Base-by-base conservation (phyloP, 1,140 invertebrate genomes). In the Drosophila lacteicornis region DNA sequence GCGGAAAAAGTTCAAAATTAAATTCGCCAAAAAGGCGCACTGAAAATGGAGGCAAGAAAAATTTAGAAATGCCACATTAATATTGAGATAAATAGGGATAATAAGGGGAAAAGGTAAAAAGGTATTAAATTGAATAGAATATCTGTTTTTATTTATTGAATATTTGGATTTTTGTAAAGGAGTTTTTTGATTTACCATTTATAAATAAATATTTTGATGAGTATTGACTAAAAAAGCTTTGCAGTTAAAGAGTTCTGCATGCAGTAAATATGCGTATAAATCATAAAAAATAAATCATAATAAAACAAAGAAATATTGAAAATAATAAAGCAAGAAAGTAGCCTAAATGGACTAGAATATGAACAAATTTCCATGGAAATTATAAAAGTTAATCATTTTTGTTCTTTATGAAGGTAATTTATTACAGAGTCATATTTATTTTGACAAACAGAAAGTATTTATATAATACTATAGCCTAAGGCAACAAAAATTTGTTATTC, bases 1-100 rank as follows among this genome's bases (percentile, higher is more conserved):
- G 69, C 2, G 49, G 15, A 13, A 88, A 87, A 73, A 83, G 78
- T 88, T 88, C 80, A 80, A 83, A 88, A 83, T 78, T 83, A 69
- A 59, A 82, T 75, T 80, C 60, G 40, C 5, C 75, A 74, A 82
- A 82, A 79, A 69, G 68, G 79, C 49, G 13, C 59, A 22, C 30
- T 6, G 19, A 60, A 36, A 45, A 46, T 38, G 17, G 15, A 40
- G 13, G 9, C 38, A 82, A 70, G 56, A 17, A 50, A 53, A 61
- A 75, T 69, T 75, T 79, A 75, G 51, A 87, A 79, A 87, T 80
- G 68, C 67, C 65, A 82, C 78, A 78, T 87, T 80, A 80, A 80
- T 87, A 75, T 80, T 66, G 22, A 75, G 47, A 80, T 66, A 76
- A 50, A 77, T 45, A 51, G 49, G 15, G 19, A 19, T 19, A 47